Evolutionary conservation across 2,113 vertebrate genomes (phyloP).

Genomic region (Halichoeres trimaculatus): DNA sequence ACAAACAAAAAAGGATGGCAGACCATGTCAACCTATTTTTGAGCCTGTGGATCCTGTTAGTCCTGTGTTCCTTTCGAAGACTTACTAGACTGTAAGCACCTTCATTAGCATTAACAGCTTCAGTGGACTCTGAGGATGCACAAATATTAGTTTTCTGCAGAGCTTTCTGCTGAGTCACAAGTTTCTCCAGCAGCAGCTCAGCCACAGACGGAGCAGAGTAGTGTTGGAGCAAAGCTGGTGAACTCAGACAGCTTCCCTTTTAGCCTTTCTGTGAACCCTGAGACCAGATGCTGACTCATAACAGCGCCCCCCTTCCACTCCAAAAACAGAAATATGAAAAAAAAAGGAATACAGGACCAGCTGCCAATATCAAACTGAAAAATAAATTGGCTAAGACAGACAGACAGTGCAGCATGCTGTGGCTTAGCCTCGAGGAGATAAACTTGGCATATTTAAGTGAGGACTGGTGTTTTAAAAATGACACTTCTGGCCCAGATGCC

Average conservation of each 20-base stretch:
- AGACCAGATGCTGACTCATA: background rate
- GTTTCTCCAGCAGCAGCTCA: constrained; percentile 9
- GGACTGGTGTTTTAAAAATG: background rate
- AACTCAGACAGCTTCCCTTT: background rate
- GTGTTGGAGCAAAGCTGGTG: background rate
- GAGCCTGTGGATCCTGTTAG: too few species aligned
- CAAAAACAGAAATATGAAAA: too few species aligned
- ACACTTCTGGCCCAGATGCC: background rate
- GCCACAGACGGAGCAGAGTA: constrained; percentile 20
- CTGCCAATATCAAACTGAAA: too few species aligned
- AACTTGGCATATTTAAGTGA: background rate
- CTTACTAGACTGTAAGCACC: constrained; percentile 71
- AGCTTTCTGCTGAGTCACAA: constrained; percentile 52
- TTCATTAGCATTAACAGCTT: constrained; percentile 74
- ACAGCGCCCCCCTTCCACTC: too few species aligned
- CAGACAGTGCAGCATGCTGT: background rate
- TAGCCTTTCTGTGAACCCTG: background rate
- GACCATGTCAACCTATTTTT: too few species aligned
- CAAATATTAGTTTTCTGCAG: constrained; percentile 45
- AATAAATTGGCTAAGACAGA: background rate
- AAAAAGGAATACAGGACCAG: too few species aligned
- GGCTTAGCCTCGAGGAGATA: background rate
- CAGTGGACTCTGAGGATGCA: constrained; percentile 65
- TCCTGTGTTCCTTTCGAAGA: constrained; percentile 43
- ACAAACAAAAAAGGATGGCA: too few species aligned